Base-by-base conservation (phyloP, 2,113 vertebrate species). In the Enhydra lutris region DNA sequence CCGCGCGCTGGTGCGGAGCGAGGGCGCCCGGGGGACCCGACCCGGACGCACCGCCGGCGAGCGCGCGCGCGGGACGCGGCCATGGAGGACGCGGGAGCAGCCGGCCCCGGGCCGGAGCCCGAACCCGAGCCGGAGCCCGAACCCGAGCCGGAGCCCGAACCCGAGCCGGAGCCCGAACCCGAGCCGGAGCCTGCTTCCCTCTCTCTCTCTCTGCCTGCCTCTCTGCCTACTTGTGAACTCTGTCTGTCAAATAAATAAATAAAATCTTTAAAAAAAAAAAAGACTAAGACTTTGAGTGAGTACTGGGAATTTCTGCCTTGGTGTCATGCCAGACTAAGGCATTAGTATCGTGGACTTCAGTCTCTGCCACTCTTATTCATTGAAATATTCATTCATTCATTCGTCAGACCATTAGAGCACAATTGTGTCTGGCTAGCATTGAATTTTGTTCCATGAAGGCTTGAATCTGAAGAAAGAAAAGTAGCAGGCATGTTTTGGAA, bases 61-160 rank as follows among this genome's bases (percentile, higher is more conserved):
- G 63, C 61, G 29, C 61, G 61, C 61, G 26, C 65, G 65, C 36
- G 69, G 86, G 69, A 61, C 89, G 29, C 71, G 39, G 90, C 91
- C 97, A 97, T 97, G 97, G 97, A 98, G 63, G 97, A 95, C 82
- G 95, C 98, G 96, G 96, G 92, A 84, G 97, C 96, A 0, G 92
- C 95, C 1, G 82, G 71, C 59, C 89, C 86, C 34, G 96, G 80
- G 83, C 96, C 79, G 0, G 92, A 65, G 15, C 76, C 15, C 1
- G 92, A 65, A 12, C 81, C 14, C 0, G 92, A 65, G 12, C 81
- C 10, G 0, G 69, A 79, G 18, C 50, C 89, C 3, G 92, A 67
- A 15, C 92, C 98, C 6, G 98, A 97, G 96, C 42, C 42, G 6
- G 42, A n/a, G n/a, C n/a, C 98, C 6, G 98, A 97, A n/a, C n/a